Conservation (phyloP, 2,888 invertebrate genomes). For the Microdon myrmicae region DNA sequence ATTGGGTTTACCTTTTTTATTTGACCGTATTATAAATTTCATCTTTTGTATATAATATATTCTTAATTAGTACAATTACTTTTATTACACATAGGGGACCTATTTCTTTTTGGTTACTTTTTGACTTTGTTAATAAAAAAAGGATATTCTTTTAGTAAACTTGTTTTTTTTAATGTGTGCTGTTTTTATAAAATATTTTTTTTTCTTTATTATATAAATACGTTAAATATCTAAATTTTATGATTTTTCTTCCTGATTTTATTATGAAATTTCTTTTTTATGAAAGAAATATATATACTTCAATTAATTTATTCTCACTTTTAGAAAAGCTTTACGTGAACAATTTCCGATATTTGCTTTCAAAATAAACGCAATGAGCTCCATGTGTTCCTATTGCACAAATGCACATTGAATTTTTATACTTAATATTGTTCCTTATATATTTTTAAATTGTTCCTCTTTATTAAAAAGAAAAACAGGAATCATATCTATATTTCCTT, state of each 20-base stretch:
- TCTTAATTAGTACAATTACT: constrained; percentile 50
- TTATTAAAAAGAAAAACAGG: no score
- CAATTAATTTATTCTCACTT: no score
- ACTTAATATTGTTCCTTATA: no score
- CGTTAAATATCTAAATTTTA: constrained; percentile 15
- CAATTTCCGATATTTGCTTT: no score
- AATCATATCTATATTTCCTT: no score
- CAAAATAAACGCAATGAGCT: no score
- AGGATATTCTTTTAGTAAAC: constrained; percentile 46
- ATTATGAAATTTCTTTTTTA: constrained; percentile 10
- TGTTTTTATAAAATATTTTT: not conserved
- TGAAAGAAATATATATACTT: no score
- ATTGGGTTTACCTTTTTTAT: constrained; percentile 51
- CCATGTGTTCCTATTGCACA: no score
- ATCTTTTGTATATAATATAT: constrained; percentile 50
- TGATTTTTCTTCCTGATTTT: constrained; percentile 19
- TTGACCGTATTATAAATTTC: constrained; percentile 52
- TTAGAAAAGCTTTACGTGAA: no score
- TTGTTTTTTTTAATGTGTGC: constrained; percentile 44
- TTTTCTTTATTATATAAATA: constrained; percentile 28
- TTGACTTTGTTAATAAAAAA: constrained; percentile 46
- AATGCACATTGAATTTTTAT: no score
- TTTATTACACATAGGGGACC: constrained; percentile 43
- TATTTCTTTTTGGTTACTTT: constrained; percentile 4
- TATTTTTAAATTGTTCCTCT: no score